Base-by-base conservation (phyloP, 2,113 vertebrate species). In the Pogonocichla stellata region DNA sequence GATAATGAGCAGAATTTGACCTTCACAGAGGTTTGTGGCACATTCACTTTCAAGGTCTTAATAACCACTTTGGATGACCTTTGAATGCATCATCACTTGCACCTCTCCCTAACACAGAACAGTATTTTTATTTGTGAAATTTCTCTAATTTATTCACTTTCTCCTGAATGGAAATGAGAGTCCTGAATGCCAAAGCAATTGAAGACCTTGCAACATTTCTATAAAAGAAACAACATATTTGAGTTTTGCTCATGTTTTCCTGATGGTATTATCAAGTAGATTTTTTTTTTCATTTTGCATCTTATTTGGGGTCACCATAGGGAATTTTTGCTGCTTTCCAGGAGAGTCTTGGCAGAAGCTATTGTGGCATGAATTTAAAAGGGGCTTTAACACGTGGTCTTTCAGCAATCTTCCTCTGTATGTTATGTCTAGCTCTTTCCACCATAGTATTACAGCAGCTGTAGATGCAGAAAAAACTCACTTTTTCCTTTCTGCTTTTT, bases 401-500 rank as follows among this genome's bases (percentile, higher is more conserved):
- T 89, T 72, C 48, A 71, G 54, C 36, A 80, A 14, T 14, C 22
- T 72, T 91, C 57, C 36, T 72, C 72, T 66, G 48, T 64, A 51
- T 19, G 47, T 71, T 62, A 50, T 22, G 47, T 72, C 45, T 60
- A 40, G 2, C 5, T 86, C 51, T 81, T 93, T 85, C 90, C 40
- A 36, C 67, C 42, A 56, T 0, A 71, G 34, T 34, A 51, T 78
- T 85, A 56, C 53, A 85, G 57, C 56, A 91, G 22, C 26, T 67
- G 31, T 47, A 79, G 31, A 36, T 72, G 40, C 64, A 61, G 73
- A 74, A 87, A 81, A 81, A 17, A 20, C 8, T 93, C 78, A 85
- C 7, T 64, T 95, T 93, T 91, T 90, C 66, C 70, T 25, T 93
- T 90, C 70, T 93, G 51, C 19, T 85, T 79, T 93, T 75, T 82